A percentile compares a stretch with the other conserved stretches of the same genome.
These are phyloP conservation scores for Lepilemur septentrionalis DNA, from an alignment of 2,797 vertebrate species.

Conservation along the genomic window DNA sequence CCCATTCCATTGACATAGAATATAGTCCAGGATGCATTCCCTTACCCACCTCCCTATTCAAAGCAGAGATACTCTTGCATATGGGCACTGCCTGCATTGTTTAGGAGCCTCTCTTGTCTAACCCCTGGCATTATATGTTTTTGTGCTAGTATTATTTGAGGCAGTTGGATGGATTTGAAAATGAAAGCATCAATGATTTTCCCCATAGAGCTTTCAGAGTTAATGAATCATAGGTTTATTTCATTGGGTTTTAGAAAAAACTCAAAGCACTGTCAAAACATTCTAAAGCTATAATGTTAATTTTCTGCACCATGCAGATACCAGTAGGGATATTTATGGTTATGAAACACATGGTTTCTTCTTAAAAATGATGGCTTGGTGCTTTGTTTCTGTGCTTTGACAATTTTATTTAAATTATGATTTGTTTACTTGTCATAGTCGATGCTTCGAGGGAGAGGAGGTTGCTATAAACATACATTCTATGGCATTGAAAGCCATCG, in stretches of 20 bases:
- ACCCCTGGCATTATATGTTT: not conserved
- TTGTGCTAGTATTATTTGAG: not conserved
- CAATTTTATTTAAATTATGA: not conserved
- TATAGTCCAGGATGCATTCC: not conserved
- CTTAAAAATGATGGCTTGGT: not conserved
- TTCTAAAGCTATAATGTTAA: not conserved
- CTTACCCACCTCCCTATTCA: not conserved
- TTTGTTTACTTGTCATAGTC: conserved; percentile 84
- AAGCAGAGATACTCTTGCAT: not conserved
- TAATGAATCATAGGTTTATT: conserved; percentile 16
- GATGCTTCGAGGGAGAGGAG: conserved; percentile 95
- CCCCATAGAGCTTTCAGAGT: not conserved
- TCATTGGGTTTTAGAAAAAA: conserved; percentile 34
- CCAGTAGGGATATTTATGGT: not conserved
- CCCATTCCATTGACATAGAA: not conserved
- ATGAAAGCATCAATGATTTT: not conserved
- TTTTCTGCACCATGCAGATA: not conserved
- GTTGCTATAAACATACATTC: conserved; percentile 98
- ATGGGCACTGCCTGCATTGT: rapidly evolving
- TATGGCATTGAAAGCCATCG: conserved; percentile 97
- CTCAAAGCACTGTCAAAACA: not conserved
- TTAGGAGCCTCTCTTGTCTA: not conserved
- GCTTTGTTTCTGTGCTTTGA: conserved; percentile 1
- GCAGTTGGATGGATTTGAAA: not conserved
- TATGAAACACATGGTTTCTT: not conserved